phyloP scores from a whole-genome alignment of 2,113 vertebrate species.

The Martes martes region DNA sequence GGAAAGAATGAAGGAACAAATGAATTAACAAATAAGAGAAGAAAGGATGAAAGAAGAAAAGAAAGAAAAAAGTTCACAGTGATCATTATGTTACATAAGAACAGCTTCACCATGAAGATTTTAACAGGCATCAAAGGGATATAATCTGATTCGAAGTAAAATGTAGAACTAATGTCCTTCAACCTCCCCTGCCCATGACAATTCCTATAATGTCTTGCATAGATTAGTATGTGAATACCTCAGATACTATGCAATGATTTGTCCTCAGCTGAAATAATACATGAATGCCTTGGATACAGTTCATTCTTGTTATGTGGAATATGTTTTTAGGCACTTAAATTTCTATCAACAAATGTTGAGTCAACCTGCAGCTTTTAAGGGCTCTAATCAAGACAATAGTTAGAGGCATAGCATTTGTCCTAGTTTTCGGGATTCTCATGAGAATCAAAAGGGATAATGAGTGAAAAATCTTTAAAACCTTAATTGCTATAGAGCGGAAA shows the following conservation, averaged over 20 bases:
- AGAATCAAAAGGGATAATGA: conserved; percentile 68
- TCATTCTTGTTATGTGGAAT: background rate
- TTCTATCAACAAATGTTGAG: conserved; percentile 28
- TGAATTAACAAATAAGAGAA: background rate
- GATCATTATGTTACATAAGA: background rate
- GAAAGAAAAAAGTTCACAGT: background rate
- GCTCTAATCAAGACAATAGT: conserved; percentile 45
- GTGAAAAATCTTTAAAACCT: conserved; percentile 61
- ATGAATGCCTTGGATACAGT: background rate
- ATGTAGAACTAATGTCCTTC: background rate
- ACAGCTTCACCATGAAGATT: conserved; percentile 1
- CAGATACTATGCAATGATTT: background rate
- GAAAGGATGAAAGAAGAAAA: background rate
- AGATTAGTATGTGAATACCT: background rate
- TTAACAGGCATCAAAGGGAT: background rate
- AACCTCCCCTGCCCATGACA: background rate
- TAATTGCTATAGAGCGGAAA: conserved; percentile 67
- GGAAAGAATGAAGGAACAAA: background rate
- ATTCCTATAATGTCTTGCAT: background rate
- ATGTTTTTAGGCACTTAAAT: conserved; percentile 27
- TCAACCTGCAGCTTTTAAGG: conserved; percentile 14
- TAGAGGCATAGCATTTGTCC: conserved; percentile 64
- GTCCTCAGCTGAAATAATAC: background rate
- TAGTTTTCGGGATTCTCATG: conserved; percentile 65
- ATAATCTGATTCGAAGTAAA: background rate